A percentile compares a stretch with the other conserved stretches of the same genome.
These are phyloP conservation scores for Toxotes jaculatrix DNA, from an alignment of 2,113 vertebrate species.

Conservation along the genomic window DNA sequence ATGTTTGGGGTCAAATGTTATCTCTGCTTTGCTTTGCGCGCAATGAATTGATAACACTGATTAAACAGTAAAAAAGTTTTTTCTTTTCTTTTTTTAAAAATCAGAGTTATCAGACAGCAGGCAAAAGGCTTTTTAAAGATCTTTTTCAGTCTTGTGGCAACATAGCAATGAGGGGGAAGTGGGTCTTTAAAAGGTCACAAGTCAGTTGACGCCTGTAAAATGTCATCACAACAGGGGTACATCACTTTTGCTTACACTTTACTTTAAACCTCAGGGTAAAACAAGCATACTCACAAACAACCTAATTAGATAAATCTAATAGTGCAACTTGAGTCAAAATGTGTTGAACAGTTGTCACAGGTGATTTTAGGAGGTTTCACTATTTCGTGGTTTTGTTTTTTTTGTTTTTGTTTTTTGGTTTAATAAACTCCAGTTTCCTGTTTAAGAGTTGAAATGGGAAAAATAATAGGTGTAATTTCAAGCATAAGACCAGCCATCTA, in stretches of 20 bases:
- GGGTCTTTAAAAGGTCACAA: slow-evolving; percentile 56
- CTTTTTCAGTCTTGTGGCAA: neutral
- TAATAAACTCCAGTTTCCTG: too few relatives aligned
- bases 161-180: slow-evolving; percentile 17
- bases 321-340: neutral
- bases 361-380: neutral
- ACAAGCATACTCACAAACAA: slow-evolving; percentile 5
- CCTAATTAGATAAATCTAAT: neutral
- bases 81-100: too few relatives aligned
- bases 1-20: slow-evolving; percentile 47
- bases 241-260: neutral
- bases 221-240: slow-evolving; percentile 27
- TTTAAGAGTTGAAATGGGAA: slow-evolving; percentile 1
- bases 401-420: too few relatives aligned
- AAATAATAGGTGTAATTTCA: slow-evolving; percentile 15
- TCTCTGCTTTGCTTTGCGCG: neutral
- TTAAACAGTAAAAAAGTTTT: too few relatives aligned
- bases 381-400: neutral
- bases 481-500: neutral
- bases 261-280: neutral
- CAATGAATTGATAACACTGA: neutral
- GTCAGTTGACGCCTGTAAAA: slow-evolving; percentile 46
- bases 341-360: neutral
- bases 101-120: slow-evolving; percentile 3
- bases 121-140: neutral